Conservation (phyloP, 2,888 invertebrate species). For the Pseudanteris insignis region DNA sequence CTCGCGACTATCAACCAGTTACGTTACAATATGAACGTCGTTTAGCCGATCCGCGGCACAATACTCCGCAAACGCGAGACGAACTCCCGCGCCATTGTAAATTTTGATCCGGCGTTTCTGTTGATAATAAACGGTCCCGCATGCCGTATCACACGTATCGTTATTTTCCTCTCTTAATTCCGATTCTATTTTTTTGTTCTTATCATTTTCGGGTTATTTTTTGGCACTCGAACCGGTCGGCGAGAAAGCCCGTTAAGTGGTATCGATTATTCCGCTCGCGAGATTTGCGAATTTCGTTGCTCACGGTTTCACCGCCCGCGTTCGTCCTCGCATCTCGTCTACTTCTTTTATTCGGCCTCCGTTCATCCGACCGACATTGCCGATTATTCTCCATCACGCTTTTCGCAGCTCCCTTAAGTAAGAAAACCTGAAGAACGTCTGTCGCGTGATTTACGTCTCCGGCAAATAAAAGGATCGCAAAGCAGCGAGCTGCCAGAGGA, state of each 20-base stretch:
- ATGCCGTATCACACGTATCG: no score
- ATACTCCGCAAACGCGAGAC: no score
- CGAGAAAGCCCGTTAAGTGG: slow-evolving; percentile 53
- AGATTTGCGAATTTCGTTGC: slow-evolving; percentile 58
- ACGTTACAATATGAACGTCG: no score
- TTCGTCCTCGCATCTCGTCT: slow-evolving; percentile 22
- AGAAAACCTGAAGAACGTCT: slow-evolving; percentile 48
- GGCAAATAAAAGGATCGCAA: slow-evolving; percentile 51
- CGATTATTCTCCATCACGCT: slow-evolving; percentile 45
- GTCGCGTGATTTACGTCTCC: slow-evolving; percentile 55
- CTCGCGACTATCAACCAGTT: no score
- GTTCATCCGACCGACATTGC: slow-evolving; percentile 31
- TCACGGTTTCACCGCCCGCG: slow-evolving; percentile 11
- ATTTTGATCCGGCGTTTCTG: no score
- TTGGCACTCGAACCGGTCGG: slow-evolving; percentile 1
- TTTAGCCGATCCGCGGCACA: no score
- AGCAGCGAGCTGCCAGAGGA: slow-evolving; percentile 44
- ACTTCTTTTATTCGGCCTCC: slow-evolving; percentile 24
- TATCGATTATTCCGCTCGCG: slow-evolving; percentile 61
- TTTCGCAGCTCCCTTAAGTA: slow-evolving; percentile 44
- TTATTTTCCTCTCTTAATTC: no score
- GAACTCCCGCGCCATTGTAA: no score
- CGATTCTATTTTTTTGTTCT: no score
- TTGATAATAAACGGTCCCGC: no score
- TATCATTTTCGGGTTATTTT: no score